These are phyloP conservation scores for Cepphus grylle DNA, from an alignment of 2,113 vertebrate genomes.

Conservation along the genomic window DNA sequence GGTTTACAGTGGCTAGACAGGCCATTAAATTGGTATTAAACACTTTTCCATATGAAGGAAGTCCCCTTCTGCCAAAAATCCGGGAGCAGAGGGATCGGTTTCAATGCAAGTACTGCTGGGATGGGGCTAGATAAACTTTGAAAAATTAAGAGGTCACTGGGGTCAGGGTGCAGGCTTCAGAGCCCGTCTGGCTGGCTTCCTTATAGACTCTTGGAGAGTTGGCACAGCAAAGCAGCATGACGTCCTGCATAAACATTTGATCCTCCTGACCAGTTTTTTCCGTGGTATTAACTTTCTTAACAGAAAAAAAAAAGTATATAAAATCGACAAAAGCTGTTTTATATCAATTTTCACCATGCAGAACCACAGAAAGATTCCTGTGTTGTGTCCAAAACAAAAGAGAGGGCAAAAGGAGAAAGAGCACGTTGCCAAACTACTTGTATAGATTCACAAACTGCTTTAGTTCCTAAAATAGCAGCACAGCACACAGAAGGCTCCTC, in stretches of 20 bases:
- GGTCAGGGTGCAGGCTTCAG: conserved; percentile 75
- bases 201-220: conserved; percentile 69
- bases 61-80: conserved; percentile 71
- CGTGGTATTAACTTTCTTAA: conserved; percentile 69
- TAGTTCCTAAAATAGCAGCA: conserved; percentile 32
- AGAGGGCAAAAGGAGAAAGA: neutral
- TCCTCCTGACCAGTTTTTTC: conserved; percentile 74
- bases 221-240: conserved; percentile 61
- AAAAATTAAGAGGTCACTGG: conserved; percentile 73
- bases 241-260: conserved; percentile 75
- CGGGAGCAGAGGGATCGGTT: conserved; percentile 68
- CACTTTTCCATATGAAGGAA: conserved; percentile 80
- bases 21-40: conserved; percentile 80
- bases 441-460: neutral
- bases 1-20: conserved; percentile 75
- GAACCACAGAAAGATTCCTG: conserved; percentile 61
- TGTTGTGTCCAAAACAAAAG: conserved; percentile 28
- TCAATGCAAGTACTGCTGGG: conserved; percentile 60
- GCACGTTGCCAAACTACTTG: conserved; percentile 18
- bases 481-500: neutral
- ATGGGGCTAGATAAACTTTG: conserved; percentile 73
- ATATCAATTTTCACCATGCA: conserved; percentile 61
- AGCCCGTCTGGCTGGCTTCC: conserved; percentile 80
- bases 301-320: neutral
- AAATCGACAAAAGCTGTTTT: conserved; percentile 72